A percentile compares a stretch with the other conserved stretches of the same genome.
phyloP scores from a whole-genome alignment of 2,797 vertebrate species.

The Syndactyla subalaris region DNA sequence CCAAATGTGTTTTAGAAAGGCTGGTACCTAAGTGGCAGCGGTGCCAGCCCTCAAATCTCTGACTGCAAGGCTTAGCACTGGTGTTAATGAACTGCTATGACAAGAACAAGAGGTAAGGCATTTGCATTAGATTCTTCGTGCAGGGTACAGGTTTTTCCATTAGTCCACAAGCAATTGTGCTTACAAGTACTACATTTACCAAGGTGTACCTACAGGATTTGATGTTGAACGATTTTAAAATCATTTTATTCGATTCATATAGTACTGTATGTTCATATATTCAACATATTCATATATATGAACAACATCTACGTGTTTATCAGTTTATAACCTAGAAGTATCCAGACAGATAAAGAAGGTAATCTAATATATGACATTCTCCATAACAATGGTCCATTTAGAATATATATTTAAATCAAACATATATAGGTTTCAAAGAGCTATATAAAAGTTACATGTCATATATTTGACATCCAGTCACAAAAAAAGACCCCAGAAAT shows the following conservation, averaged over 20 bases:
- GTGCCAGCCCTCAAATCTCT: background rate
- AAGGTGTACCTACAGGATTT: fast-evolving
- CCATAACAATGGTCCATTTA: background rate
- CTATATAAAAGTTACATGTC: background rate
- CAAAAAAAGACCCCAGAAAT: background rate
- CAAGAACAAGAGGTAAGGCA: background rate
- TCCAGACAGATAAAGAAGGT: background rate
- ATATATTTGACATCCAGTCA: background rate
- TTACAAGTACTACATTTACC: background rate
- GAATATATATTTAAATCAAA: background rate
- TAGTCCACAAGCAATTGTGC: background rate
- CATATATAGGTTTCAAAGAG: background rate
- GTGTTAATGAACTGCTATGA: background rate
- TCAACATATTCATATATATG: background rate
- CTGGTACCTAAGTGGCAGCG: background rate
- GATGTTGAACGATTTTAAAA: background rate
- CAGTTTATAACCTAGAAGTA: background rate
- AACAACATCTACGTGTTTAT: background rate
- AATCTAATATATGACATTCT: background rate
- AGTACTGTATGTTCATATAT: background rate
- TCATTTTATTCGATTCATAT: background rate
- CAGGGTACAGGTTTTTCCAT: background rate
- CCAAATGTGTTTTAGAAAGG: background rate
- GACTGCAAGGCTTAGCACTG: background rate
- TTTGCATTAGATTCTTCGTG: background rate